Evolutionary conservation across 2,888 invertebrate genomes (phyloP).

Genomic region (Cremastinae sp.): DNA sequence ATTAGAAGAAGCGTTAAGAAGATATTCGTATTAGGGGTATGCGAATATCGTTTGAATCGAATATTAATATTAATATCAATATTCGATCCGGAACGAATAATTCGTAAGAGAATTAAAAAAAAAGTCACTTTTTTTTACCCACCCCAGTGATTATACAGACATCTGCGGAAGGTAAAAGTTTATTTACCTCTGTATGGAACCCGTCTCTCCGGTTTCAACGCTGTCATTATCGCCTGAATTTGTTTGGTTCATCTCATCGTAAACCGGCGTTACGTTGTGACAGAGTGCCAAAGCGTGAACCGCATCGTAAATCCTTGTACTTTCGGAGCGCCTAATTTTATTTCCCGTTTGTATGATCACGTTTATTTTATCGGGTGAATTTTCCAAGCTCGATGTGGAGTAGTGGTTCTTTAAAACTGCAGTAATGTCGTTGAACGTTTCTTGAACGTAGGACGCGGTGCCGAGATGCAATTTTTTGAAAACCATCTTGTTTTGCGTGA

Average conservation of each 20-base stretch:
- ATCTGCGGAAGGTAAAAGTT: background rate
- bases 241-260: slow-evolving; percentile 83
- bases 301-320: slow-evolving; percentile 91
- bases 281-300: slow-evolving; percentile 97
- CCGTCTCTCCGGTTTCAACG: slow-evolving; percentile 75
- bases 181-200: slow-evolving; percentile 76
- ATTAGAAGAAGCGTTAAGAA: too few species aligned
- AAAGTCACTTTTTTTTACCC: too few species aligned
- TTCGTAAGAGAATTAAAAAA: too few species aligned
- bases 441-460: slow-evolving; percentile 93
- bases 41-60: too few species aligned
- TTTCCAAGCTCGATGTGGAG: slow-evolving; percentile 64
- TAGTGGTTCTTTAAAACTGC: slow-evolving; percentile 73
- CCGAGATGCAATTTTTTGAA: slow-evolving; percentile 97
- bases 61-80: too few species aligned
- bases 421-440: slow-evolving; percentile 90
- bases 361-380: slow-evolving; percentile 68
- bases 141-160: too few species aligned
- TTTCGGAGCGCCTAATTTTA: slow-evolving; percentile 86
- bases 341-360: slow-evolving; percentile 65
- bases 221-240: slow-evolving; percentile 73
- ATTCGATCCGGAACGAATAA: too few species aligned
- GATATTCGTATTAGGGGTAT: too few species aligned
- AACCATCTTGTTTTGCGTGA: slow-evolving; percentile 99
- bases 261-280: slow-evolving; percentile 99